Conservation (phyloP, 2,888 invertebrate species). For the Tachina grossa region DNA sequence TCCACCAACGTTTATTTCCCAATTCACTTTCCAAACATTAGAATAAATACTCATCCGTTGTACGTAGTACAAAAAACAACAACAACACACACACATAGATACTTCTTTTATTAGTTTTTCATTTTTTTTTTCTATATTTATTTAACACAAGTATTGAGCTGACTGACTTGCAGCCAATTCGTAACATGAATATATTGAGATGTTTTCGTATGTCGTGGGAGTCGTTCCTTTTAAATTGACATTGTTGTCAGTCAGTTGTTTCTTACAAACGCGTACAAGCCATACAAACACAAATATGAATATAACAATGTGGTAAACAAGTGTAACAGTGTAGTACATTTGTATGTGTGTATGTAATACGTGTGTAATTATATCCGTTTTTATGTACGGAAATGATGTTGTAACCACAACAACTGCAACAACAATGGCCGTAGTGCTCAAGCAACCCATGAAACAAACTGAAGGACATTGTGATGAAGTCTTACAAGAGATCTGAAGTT, state of each 20-base stretch:
- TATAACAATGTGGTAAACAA: slow-evolving; percentile 53
- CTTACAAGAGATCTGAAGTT: background rate
- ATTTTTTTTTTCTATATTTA: background rate
- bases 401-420: slow-evolving; percentile 43
- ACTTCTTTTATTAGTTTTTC: slow-evolving; percentile 8
- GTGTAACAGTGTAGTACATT: slow-evolving; percentile 37
- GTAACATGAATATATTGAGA: slow-evolving; percentile 43
- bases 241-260: slow-evolving; percentile 49
- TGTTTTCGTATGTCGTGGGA: slow-evolving; percentile 54
- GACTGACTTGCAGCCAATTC: slow-evolving; percentile 40
- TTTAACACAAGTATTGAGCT: slow-evolving; percentile 11
- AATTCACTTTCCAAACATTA: slow-evolving; percentile 59
- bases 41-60: slow-evolving; percentile 58
- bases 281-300: slow-evolving; percentile 16
- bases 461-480: background rate
- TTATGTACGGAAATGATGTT: slow-evolving; percentile 50
- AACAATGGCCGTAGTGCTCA: slow-evolving; percentile 19
- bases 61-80: background rate
- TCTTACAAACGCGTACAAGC: background rate
- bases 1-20: slow-evolving; percentile 49
- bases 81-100: background rate
- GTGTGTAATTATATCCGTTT: background rate
- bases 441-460: slow-evolving; percentile 42
- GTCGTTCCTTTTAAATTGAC: slow-evolving; percentile 62
- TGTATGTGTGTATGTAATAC: slow-evolving; percentile 14